Evolutionary conservation across 1,140 invertebrate species (phyloP), one percentile per base, ranked within the genome.

Genomic region (Sesamia nonagrioides): DNA sequence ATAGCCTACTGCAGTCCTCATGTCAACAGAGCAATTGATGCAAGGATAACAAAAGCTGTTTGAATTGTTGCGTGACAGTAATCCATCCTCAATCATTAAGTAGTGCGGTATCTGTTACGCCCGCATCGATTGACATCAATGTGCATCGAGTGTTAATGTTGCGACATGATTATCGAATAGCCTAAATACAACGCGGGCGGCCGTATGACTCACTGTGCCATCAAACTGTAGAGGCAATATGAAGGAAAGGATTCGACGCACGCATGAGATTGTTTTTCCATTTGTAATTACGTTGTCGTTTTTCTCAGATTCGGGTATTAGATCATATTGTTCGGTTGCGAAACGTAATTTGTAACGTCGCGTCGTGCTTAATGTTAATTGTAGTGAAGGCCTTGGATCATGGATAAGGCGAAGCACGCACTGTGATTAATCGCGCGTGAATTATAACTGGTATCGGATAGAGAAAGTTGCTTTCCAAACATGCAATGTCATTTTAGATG

Each of bases 111-210:
- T 78, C 77, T 81, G 80, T 82, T 82, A 74, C 74, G 69, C 86
- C 81, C 86, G 83, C 82, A 85, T 84, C 77, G 73, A 82, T 84
- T 81, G 81, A 84, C 69, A 83, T 77, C 68, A 60, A 80, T 84
- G 83, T 78, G 78, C 69, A 81, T 80, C 73, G 73, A 82, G 61
- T 79, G 50, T 72, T 74, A 45, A 56, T 63, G 77, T 83, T 82
- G 61, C 80, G 73, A 74, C 82, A 84, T 54, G 48, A 82, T 82
- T 52, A 82, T 82, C 73, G 79, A 69, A 76, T 81, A 79, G 61
- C 79, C 75, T 73, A 78, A 79, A 78, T 85, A 69, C 77, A n/a
- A 63, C 75, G 79, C 77, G 74, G 77, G 77, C 60, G 77, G 74
- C 52, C 69, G 42, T 45, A 77, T 81, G 79, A 83, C 45, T 79